A percentile compares a stretch with the other conserved stretches of the same genome.
phyloP scores from a whole-genome alignment of 2,888 invertebrate species.

The Dione vanillae region DNA sequence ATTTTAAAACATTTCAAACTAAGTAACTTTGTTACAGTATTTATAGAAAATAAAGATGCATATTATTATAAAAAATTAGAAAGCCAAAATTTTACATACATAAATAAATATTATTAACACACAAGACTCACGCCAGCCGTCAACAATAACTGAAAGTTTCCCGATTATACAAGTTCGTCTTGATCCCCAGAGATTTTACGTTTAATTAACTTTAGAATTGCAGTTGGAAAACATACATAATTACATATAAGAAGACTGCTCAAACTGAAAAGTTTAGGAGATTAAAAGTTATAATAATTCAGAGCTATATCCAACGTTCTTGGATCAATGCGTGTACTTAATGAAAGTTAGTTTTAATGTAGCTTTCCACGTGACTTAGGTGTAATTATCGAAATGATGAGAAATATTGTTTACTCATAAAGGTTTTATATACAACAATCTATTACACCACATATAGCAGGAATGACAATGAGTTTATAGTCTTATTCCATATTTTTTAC shows the following conservation, averaged over 20 bases:
- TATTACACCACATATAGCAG: too few species aligned
- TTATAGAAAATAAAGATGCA: too few species aligned
- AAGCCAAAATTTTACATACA: not conserved
- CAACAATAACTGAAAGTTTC: constrained; percentile 35
- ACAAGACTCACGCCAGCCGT: constrained; percentile 17
- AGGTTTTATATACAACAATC: too few species aligned
- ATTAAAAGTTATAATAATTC: constrained; percentile 39
- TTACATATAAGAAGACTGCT: constrained; percentile 29
- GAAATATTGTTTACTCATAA: too few species aligned
- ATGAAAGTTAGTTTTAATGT: constrained; percentile 6
- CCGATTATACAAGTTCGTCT: constrained; percentile 35
- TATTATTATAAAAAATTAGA: not conserved
- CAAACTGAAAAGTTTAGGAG: constrained; percentile 37
- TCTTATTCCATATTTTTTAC: too few species aligned
- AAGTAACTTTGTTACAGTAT: too few species aligned
- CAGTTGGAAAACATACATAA: constrained; percentile 30
- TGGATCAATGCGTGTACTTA: constrained; percentile 17
- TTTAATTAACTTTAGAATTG: constrained; percentile 39
- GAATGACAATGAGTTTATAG: too few species aligned
- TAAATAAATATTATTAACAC: not conserved
- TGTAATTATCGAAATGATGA: not conserved
- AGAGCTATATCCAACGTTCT: constrained; percentile 26
- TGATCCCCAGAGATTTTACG: constrained; percentile 38
- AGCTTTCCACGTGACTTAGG: constrained; percentile 1
- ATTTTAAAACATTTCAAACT: too few species aligned